Evolutionary conservation across 2,888 invertebrate species (phyloP).

Genomic region (Bedellia somnulentella): DNA sequence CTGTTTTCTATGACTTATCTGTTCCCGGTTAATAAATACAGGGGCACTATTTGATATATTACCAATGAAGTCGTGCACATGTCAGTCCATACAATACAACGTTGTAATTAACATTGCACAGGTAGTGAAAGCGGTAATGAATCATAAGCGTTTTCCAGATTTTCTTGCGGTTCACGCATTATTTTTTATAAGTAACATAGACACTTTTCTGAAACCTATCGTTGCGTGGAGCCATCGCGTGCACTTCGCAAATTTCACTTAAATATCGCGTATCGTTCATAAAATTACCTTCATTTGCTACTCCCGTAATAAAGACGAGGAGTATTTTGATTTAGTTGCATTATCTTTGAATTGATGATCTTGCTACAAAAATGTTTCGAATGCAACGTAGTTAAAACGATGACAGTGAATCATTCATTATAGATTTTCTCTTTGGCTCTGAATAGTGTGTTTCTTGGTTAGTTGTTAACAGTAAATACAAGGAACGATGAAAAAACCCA

Average conservation of each 20-base stretch:
- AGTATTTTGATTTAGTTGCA: no score
- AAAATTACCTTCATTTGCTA: conserved; percentile 5
- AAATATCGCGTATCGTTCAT: conserved; percentile 10
- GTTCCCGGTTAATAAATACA: no score
- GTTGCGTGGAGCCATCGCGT: conserved; percentile 44
- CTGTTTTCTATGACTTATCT: no score
- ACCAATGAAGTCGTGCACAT: no score
- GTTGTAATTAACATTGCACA: conserved; percentile 30
- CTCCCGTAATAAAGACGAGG: conserved; percentile 2
- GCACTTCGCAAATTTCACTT: conserved; percentile 36
- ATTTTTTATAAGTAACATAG: conserved; percentile 17
- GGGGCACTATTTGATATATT: no score
- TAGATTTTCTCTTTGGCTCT: no score
- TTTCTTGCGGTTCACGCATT: conserved; percentile 32
- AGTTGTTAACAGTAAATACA: conserved; percentile 15
- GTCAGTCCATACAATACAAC: no score
- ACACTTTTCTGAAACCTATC: conserved; percentile 33
- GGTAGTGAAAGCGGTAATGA: conserved; percentile 43
- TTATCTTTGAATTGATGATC: no score
- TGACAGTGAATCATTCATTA: no score
- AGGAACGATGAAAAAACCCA: conserved; percentile 19
- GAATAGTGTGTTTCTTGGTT: no score
- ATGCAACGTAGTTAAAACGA: background rate
- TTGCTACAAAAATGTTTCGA: background rate
- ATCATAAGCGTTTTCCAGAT: conserved; percentile 37